Percentiles rank a stretch among this genome's conserved stretches.
Conservation (phyloP, 2,888 invertebrate species). For the Bursaphelenchus okinawaensis region DNA sequence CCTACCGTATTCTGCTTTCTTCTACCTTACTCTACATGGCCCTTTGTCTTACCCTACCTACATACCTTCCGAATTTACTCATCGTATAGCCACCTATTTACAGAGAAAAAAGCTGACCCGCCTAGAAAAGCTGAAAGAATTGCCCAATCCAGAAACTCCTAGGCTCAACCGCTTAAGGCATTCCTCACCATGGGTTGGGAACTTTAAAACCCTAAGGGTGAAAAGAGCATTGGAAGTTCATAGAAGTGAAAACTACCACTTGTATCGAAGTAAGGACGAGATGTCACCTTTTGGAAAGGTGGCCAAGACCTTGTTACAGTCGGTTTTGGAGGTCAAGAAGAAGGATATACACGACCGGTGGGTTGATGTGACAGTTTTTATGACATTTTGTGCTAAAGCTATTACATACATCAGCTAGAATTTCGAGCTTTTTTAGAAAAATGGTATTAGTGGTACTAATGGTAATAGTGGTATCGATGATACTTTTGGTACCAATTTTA, state of each 20-base stretch:
- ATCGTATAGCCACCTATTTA: neutral
- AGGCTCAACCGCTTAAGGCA: neutral
- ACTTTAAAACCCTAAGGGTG: neutral
- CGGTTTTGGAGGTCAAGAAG: constrained; percentile 23
- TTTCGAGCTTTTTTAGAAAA: no score
- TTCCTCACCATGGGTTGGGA: neutral
- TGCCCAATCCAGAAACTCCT: neutral
- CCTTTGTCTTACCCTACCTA: no score
- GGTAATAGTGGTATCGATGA: no score
- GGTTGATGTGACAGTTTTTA: no score
- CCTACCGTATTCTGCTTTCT: no score
- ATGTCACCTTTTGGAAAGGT: neutral
- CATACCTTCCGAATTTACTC: no score
- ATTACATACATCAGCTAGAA: no score
- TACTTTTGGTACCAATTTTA: no score
- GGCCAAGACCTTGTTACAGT: constrained; percentile 27
- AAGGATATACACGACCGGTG: no score
- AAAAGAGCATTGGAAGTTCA: neutral
- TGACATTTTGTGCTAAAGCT: no score
- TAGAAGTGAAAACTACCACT: neutral
- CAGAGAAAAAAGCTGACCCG: neutral
- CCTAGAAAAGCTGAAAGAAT: neutral
- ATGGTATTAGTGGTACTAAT: no score
- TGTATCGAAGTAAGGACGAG: neutral
- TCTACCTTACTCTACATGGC: no score